phyloP scores from a whole-genome alignment of 2,113 vertebrate genomes.

The Anseranas semipalmata region DNA sequence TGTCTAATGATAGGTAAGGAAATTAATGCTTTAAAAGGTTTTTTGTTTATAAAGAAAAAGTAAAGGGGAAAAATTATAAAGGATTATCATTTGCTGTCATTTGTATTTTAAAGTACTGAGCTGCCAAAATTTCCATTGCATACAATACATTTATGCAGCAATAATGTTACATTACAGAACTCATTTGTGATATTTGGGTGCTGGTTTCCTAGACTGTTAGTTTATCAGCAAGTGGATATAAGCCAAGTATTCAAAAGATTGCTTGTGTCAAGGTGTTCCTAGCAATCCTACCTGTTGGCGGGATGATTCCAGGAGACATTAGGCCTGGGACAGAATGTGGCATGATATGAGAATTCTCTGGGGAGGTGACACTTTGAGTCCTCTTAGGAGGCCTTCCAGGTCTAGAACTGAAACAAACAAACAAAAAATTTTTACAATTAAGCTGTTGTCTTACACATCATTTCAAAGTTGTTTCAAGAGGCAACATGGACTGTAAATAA shows the following conservation, averaged over 20 bases:
- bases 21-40: not conserved
- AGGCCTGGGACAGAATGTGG: conserved; percentile 98
- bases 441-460: conserved; percentile 91
- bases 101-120: not conserved
- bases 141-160: not conserved
- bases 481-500: conserved; percentile 99
- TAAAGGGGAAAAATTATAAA: not conserved
- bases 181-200: not conserved
- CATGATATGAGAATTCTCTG: conserved; percentile 99
- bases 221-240: not conserved
- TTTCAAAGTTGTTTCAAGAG: conserved; percentile 93
- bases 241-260: not conserved
- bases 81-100: not conserved
- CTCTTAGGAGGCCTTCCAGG: conserved; percentile 98
- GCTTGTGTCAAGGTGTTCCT: not conserved
- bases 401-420: conserved; percentile 91
- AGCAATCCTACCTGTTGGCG: conserved; percentile 90
- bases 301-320: conserved; percentile 99
- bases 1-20: not conserved
- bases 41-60: conserved; percentile 3
- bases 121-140: not conserved
- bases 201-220: not conserved
- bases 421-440: conserved; percentile 87
- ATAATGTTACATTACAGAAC: not conserved
- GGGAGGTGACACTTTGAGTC: conserved; percentile 96